phyloP scores from a whole-genome alignment of 2,113 vertebrate genomes.

The Gracilinanus agilis region DNA sequence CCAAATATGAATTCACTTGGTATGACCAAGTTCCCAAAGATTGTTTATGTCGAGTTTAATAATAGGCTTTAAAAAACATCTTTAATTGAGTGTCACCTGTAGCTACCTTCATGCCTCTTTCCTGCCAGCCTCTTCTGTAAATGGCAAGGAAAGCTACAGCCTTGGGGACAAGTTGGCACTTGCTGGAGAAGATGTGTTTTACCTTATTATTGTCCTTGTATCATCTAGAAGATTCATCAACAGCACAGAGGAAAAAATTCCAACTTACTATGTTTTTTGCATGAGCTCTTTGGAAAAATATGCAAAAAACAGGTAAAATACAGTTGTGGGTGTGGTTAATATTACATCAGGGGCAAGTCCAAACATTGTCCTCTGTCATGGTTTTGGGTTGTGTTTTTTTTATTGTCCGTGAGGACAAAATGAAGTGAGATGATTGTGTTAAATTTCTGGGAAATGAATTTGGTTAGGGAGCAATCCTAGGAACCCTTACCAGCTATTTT shows the following conservation, averaged over 20 bases:
- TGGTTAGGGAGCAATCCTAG: not conserved
- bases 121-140: constrained; percentile 65
- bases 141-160: constrained; percentile 68
- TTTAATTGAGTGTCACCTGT: constrained; percentile 64
- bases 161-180: constrained; percentile 67
- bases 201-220: constrained; percentile 64
- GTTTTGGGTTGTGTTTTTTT: constrained; percentile 65
- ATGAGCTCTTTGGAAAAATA: constrained; percentile 66
- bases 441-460: constrained; percentile 33
- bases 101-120: constrained; percentile 69
- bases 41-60: constrained; percentile 74
- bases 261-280: constrained; percentile 72
- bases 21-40: constrained; percentile 64
- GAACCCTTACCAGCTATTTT: constrained; percentile 61
- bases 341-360: constrained; percentile 79
- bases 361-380: constrained; percentile 77
- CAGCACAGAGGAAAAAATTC: constrained; percentile 73
- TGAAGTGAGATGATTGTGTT: not conserved
- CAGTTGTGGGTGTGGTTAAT: constrained; percentile 78
- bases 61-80: constrained; percentile 62
- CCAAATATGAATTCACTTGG: constrained; percentile 58
- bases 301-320: constrained; percentile 69
- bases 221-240: constrained; percentile 77
- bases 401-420: constrained; percentile 33
- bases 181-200: constrained; percentile 63